Evolutionary conservation across 2,113 vertebrate genomes (phyloP), one percentile per base, ranked within the genome.

Genomic region (Forbesichthys agassizii): DNA sequence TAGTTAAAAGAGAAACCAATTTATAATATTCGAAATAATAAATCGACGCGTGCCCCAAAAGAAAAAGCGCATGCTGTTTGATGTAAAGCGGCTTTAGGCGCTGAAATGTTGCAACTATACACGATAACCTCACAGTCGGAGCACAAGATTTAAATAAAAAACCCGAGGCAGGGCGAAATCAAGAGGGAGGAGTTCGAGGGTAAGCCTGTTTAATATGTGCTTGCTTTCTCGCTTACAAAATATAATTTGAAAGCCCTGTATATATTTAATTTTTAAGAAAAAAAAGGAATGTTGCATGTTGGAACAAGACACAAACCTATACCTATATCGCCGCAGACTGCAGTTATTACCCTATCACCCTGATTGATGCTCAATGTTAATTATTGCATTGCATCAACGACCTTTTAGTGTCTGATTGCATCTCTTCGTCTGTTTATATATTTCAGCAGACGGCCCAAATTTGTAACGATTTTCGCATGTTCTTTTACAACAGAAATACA

Each of bases 121-220:
- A 53, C 69, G 57, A 33, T 55, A 54, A 79, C 72, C 69, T 65
- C 68, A 61, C 59, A n/a, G 66, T 62, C 75, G 62, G 68, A 64
- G 70, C 51, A 61, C 33, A 51, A 58, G 69, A 64, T 77, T 62
- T 51, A 71, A 36, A 68, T 67, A 71, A 68, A 66, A 67, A 69
- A 46, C 10, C 27, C 36, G 84, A 82, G 83, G 82, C 78, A 79
- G 81, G 84, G 74, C 64, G 48, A 61, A 62, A 49, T 71, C 67
- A 46, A 33, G 77, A 83, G 88, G 86, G 88, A 79, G 86, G 88
- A 85, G 85, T 63, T 80, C 70, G 13, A 51, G 69, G 9, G 20
- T 6, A 49, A 57, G 20, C 52, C 20, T n/a, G 65, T 68, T 10
- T 61, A 20, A 33, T 52, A 10, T 13, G 11, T 59, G 20, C 11